Conservation (phyloP, 1,140 invertebrate species). For the Drosophila seguyi region DNA sequence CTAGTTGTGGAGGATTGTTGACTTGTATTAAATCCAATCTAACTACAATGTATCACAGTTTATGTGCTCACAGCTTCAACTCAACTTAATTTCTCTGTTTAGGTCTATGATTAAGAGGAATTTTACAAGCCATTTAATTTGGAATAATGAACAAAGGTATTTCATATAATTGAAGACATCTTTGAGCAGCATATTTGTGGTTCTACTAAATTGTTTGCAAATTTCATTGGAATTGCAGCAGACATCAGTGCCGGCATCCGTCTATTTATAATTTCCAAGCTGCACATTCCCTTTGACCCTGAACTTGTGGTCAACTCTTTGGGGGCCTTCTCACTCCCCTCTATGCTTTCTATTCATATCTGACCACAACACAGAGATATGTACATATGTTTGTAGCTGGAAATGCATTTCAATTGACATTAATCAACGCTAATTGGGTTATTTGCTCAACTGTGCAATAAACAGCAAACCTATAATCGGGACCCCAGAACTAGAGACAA, state of each 20-base stretch:
- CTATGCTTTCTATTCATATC: neutral
- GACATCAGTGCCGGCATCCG: neutral
- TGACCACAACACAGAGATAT: slow-evolving; percentile 6
- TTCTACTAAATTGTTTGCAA: neutral
- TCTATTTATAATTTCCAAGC: slow-evolving; percentile 2
- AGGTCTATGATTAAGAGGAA: neutral
- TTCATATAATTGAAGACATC: slow-evolving; percentile 1
- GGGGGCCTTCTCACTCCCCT: neutral
- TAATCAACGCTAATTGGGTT: slow-evolving; percentile 82
- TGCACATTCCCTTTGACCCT: slow-evolving; percentile 35
- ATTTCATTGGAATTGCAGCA: neutral
- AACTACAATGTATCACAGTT: neutral
- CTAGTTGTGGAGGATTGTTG: neutral
- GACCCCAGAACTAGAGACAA: slow-evolving; percentile 26
- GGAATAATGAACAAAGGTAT: neutral
- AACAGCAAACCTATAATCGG: slow-evolving; percentile 71
- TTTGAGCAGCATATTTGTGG: neutral
- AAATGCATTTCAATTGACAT: slow-evolving; percentile 82
- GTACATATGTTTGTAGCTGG: slow-evolving; percentile 21
- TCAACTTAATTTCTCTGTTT: neutral
- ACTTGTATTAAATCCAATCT: neutral
- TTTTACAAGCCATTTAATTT: neutral
- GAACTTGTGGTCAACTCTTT: slow-evolving; percentile 35
- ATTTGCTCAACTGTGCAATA: slow-evolving; percentile 75
- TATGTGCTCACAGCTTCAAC: neutral